phyloP scores from a whole-genome alignment of 2,113 vertebrate species.

The Monarcha castaneiventris region DNA sequence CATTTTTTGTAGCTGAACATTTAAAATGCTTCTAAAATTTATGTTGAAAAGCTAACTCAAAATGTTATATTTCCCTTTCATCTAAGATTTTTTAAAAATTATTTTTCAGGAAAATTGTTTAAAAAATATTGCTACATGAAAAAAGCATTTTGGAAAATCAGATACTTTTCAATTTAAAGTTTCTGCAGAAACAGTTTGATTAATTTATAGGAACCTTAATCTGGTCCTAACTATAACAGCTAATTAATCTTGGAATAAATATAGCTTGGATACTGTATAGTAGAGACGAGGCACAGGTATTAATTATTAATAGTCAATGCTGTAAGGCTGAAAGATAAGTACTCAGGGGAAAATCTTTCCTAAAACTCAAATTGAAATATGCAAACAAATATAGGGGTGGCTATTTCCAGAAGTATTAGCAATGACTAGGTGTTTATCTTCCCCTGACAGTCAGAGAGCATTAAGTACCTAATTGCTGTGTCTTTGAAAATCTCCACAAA shows the following conservation, averaged over 20 bases:
- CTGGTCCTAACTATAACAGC: background rate
- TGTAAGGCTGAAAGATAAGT: slow-evolving; percentile 18
- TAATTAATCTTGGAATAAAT: slow-evolving; percentile 47
- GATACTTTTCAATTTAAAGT: background rate
- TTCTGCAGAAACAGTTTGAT: background rate
- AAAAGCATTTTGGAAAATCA: background rate
- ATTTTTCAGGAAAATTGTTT: background rate
- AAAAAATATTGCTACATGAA: background rate
- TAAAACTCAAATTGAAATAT: slow-evolving; percentile 22
- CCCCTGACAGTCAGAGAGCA: background rate
- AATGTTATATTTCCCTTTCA: background rate
- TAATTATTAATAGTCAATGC: slow-evolving; percentile 46
- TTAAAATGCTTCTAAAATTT: background rate
- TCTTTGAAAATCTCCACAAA: background rate
- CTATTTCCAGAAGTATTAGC: slow-evolving; percentile 23
- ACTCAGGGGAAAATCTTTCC: slow-evolving; percentile 18
- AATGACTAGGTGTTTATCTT: slow-evolving; percentile 17
- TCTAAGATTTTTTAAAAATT: background rate
- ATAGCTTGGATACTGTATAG: background rate
- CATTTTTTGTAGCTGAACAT: background rate
- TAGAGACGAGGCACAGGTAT: slow-evolving; percentile 2
- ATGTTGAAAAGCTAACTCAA: background rate
- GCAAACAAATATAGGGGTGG: background rate
- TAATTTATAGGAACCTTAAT: background rate
- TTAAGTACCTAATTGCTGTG: background rate